phyloP scores from a whole-genome alignment of 2,113 vertebrate genomes.

The Mustela lutreola region DNA sequence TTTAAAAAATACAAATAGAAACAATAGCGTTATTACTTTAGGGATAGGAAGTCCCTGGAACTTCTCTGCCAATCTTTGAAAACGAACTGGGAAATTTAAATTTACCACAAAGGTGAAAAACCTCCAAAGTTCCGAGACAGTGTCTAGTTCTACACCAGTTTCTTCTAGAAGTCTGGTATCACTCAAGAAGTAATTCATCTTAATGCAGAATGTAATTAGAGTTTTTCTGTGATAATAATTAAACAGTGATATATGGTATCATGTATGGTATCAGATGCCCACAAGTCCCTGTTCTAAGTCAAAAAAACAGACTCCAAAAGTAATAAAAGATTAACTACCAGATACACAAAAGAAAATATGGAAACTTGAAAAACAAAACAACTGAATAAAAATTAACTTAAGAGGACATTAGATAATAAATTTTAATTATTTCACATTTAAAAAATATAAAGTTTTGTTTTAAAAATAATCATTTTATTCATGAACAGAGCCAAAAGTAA shows the following conservation, averaged over 20 bases:
- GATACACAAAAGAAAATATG: neutral
- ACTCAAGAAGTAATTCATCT: constrained; percentile 69
- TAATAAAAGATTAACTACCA: constrained; percentile 50
- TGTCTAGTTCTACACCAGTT: constrained; percentile 50
- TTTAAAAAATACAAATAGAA: neutral
- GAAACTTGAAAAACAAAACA: constrained; percentile 36
- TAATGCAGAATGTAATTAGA: neutral
- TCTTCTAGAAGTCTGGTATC: constrained; percentile 58
- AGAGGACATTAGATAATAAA: neutral
- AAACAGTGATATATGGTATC: neutral
- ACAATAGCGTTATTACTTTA: neutral
- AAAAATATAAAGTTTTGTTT: constrained; percentile 60
- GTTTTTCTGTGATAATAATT: neutral
- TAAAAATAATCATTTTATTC: constrained; percentile 65
- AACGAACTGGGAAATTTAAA: constrained; percentile 6
- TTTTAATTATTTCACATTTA: constrained; percentile 54
- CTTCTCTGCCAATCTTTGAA: neutral
- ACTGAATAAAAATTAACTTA: constrained; percentile 44
- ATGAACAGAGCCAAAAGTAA: neutral
- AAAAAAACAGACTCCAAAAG: constrained; percentile 31
- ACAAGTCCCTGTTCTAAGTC: constrained; percentile 27
- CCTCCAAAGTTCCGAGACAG: neutral
- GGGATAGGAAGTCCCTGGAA: neutral
- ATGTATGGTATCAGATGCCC: neutral
- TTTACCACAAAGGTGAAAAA: neutral